Evolutionary conservation across 2,888 invertebrate species (phyloP).

Genomic region (Morpho achilles): DNA sequence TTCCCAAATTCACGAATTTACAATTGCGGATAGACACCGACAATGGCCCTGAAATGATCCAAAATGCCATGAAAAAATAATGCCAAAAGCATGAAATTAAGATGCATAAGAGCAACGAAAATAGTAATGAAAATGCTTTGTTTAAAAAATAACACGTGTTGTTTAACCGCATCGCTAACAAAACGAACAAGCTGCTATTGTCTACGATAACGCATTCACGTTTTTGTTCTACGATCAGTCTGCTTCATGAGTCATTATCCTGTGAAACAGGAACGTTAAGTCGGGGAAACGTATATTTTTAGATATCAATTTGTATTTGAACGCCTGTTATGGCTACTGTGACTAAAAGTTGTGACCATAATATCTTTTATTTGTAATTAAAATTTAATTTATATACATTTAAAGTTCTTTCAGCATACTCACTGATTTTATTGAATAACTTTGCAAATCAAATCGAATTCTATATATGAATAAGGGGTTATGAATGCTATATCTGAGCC

Average conservation of each 20-base stretch:
- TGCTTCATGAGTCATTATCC: constrained; percentile 69
- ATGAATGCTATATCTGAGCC: too few relatives aligned
- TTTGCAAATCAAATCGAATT: too few relatives aligned
- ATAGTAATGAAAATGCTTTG: neutral
- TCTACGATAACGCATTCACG: constrained; percentile 38
- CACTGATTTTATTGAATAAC: too few relatives aligned
- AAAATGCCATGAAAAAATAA: too few relatives aligned
- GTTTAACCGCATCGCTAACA: constrained; percentile 19
- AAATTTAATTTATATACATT: too few relatives aligned
- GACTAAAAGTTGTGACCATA: constrained; percentile 2
- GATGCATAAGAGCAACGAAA: neutral
- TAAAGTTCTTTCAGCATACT: too few relatives aligned
- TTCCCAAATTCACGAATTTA: constrained; percentile 78
- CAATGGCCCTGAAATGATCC: constrained; percentile 76
- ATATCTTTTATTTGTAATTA: neutral
- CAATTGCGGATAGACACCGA: constrained; percentile 80
- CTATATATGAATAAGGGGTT: too few relatives aligned
- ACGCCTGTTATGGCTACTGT: constrained; percentile 39
- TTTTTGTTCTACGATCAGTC: constrained; percentile 43
- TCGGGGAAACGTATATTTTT: constrained; percentile 71
- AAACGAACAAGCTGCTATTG: constrained; percentile 38
- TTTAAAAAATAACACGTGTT: constrained; percentile 15
- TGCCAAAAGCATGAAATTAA: constrained; percentile 11
- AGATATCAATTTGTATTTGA: constrained; percentile 57
- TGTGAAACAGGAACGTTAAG: constrained; percentile 60